phyloP scores from a whole-genome alignment of 2,797 vertebrate genomes.

The Rhadinocentrus ornatus region DNA sequence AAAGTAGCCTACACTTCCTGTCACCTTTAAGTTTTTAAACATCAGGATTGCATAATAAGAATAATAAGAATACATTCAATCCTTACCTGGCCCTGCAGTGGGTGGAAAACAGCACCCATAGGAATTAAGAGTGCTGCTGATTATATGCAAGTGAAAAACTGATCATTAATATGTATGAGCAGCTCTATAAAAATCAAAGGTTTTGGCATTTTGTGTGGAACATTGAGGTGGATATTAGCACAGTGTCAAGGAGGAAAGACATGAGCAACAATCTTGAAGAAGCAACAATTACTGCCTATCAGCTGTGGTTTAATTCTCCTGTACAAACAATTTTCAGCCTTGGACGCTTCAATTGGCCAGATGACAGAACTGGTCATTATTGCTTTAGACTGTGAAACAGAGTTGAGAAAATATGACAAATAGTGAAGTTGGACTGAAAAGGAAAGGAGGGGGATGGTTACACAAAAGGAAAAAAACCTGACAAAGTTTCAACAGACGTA shows the following conservation, averaged over 20 bases:
- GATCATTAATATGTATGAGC: no score
- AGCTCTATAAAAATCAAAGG: no score
- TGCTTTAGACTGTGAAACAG: conserved; percentile 10
- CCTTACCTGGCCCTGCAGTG: not conserved
- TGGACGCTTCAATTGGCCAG: conserved; percentile 16
- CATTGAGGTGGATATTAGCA: not conserved
- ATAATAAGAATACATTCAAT: not conserved
- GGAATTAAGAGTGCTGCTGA: not conserved
- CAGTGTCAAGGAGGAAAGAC: no score
- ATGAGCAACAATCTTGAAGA: no score
- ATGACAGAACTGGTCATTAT: conserved; percentile 25
- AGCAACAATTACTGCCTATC: not conserved
- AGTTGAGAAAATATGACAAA: conserved; percentile 4
- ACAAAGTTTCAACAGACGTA: conserved; percentile 10
- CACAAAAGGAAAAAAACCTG: conserved; percentile 12
- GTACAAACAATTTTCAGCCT: conserved; percentile 15
- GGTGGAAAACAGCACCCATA: no score
- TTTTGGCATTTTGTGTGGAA: not conserved
- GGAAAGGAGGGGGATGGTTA: not conserved
- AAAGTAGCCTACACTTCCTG: not conserved
- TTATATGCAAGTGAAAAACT: not conserved
- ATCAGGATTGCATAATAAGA: not conserved
- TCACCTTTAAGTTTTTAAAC: not conserved
- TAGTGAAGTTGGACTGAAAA: conserved; percentile 15
- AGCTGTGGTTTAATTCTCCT: conserved; percentile 35